Evolutionary conservation across 2,113 vertebrate species (phyloP).

Genomic region (Porphyrio hochstetteri): DNA sequence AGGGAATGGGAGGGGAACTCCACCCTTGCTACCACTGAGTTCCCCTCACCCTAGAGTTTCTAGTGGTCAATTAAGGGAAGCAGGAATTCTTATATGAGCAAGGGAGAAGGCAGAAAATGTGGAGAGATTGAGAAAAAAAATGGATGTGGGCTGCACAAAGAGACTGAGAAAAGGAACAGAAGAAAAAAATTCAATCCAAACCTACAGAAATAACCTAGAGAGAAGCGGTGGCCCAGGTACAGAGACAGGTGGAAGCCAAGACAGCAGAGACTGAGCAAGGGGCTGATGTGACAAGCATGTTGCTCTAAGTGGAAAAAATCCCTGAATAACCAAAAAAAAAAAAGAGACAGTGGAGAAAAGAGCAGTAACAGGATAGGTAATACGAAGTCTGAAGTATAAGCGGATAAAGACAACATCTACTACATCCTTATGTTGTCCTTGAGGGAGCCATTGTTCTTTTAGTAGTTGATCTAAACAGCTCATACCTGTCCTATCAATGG

Average conservation of each 20-base stretch:
- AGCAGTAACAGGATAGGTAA: neutral
- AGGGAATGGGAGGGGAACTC: neutral
- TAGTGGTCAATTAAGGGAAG: neutral
- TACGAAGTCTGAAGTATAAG: neutral
- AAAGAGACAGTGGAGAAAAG: neutral
- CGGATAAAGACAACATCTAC: neutral
- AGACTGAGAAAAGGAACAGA: neutral
- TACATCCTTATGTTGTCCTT: neutral
- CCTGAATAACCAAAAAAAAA: neutral
- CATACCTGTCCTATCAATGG: neutral
- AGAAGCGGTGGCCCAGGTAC: neutral
- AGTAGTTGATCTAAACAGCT: neutral
- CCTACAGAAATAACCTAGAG: neutral
- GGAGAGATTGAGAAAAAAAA: neutral
- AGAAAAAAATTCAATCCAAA: neutral
- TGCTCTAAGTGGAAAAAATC: neutral
- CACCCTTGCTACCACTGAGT: neutral
- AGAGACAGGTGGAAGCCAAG: neutral
- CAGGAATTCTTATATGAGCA: neutral
- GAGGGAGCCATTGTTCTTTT: neutral
- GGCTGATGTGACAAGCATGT: neutral
- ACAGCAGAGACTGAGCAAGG: neutral
- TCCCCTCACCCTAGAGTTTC: neutral
- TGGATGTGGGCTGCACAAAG: neutral
- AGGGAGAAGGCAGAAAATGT: neutral